A percentile compares a stretch with the other conserved stretches of the same genome.
phyloP scores from a whole-genome alignment of 2,113 vertebrate genomes.

The Uropsilus gracilis region DNA sequence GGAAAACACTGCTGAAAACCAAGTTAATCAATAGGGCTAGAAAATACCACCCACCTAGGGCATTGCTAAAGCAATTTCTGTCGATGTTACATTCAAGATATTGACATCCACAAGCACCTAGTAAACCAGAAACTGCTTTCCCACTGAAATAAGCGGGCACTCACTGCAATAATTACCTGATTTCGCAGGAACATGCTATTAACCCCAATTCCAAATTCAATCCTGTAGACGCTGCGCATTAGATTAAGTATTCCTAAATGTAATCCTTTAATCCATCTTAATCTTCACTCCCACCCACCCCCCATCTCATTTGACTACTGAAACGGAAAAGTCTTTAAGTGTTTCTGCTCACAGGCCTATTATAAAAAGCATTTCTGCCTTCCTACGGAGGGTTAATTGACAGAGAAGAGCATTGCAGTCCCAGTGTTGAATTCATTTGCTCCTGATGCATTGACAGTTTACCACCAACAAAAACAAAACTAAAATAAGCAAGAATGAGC shows the following conservation, averaged over 20 bases:
- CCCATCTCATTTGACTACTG: slow-evolving; percentile 75
- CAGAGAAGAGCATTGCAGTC: slow-evolving; percentile 1
- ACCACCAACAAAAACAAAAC: neutral
- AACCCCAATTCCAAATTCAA: slow-evolving; percentile 80
- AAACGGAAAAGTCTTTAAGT: slow-evolving; percentile 65
- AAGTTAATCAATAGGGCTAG: slow-evolving; percentile 45
- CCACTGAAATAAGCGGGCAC: neutral
- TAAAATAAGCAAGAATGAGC: neutral
- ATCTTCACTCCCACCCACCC: slow-evolving; percentile 69
- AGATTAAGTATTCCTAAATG: slow-evolving; percentile 77
- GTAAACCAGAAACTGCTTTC: neutral
- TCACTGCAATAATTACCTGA: slow-evolving; percentile 80
- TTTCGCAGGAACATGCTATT: slow-evolving; percentile 75
- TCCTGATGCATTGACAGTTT: neutral
- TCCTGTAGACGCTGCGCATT: slow-evolving; percentile 66
- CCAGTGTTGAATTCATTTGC: neutral
- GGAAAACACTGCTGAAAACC: neutral
- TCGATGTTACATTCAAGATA: neutral
- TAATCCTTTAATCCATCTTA: slow-evolving; percentile 82
- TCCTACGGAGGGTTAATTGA: slow-evolving; percentile 4
- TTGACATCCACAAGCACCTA: neutral
- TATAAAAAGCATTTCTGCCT: slow-evolving; percentile 33
- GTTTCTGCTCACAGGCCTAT: neutral
- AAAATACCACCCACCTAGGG: neutral
- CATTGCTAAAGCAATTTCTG: neutral